Base-by-base conservation (phyloP, 2,797 vertebrate genomes). In the Sternarchorhynchus goeldii region DNA sequence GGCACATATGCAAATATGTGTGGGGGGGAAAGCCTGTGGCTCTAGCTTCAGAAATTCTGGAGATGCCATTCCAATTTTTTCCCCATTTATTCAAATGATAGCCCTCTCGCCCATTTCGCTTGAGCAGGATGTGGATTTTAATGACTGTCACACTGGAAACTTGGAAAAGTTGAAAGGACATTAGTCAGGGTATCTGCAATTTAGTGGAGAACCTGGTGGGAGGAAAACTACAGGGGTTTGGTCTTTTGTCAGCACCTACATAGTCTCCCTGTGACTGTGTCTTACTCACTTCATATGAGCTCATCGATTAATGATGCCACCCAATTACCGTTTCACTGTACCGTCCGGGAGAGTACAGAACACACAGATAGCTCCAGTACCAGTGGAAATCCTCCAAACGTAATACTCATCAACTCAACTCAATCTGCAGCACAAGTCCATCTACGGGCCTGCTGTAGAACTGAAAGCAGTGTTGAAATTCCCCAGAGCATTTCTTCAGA, bases 141-240 rank as follows among this genome's bases (percentile, higher is more conserved):
- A 82, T 82, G 73, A 82, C 73, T 67, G 66, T 76, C 32, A 14
- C 75, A 62, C 72, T 79, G 68, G 73, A 82, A 79, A 82, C 77
- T 69, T 79, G 76, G 67, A 79, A n/a, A 70, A 70, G 55, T 77
- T 79, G 81, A 82, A 82, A 79, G 77, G 67, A 76, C 81, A 79
- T 82, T 82, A 82, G 79, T 82, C 73, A 75, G 81, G 81, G 60
- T 79, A 81, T 69, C 72, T 73, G 69, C 76, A 79, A 78, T 84
- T 76, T 84, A 78, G 72, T 32, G 75, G 57, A 67, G 57, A 73
- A 70, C 76, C 60, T 84, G 62, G 77, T 75, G 82, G 73, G 76
- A 31, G 68, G 66, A 84, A 71, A 76, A 71, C 80, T 67, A 76
- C 77, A 63, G 68, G 79, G 75, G 56, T 76, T 76, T 76, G 60